A percentile compares a stretch with the other conserved stretches of the same genome.
phyloP scores from a whole-genome alignment of 2,888 invertebrate species.

The Germaria angustata region DNA sequence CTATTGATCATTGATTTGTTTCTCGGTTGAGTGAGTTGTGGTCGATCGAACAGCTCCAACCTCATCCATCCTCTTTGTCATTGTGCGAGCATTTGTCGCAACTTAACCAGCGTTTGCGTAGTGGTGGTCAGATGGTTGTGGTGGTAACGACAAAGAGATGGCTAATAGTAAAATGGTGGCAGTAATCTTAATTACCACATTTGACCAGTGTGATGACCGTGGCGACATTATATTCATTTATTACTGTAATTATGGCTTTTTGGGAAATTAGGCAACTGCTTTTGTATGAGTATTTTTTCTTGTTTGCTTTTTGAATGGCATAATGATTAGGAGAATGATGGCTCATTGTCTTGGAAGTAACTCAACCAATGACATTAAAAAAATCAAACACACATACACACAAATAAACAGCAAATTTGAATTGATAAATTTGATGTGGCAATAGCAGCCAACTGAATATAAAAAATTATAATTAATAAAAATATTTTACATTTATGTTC shows the following conservation, averaged over 20 bases:
- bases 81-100: slow-evolving; percentile 3
- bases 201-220: slow-evolving; percentile 66
- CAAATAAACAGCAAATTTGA: neutral
- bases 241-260: slow-evolving; percentile 61
- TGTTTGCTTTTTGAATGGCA: neutral
- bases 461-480: too few species aligned
- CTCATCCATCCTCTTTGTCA: slow-evolving; percentile 15
- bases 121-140: too few species aligned
- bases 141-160: neutral
- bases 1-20: slow-evolving; percentile 53
- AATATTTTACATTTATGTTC: too few species aligned
- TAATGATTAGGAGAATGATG: neutral
- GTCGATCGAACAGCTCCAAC: slow-evolving; percentile 25
- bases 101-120: neutral
- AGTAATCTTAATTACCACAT: slow-evolving; percentile 57
- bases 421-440: neutral
- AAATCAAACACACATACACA: neutral
- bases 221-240: slow-evolving; percentile 62
- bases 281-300: neutral
- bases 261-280: slow-evolving; percentile 62
- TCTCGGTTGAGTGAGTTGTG: slow-evolving; percentile 54
- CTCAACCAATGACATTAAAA: slow-evolving; percentile 43
- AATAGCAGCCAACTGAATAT: too few species aligned
- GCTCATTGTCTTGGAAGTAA: slow-evolving; percentile 31
- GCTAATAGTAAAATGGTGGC: neutral